Evolutionary conservation across 2,888 invertebrate species (phyloP).

Genomic region (Sinhomidia bicolor): DNA sequence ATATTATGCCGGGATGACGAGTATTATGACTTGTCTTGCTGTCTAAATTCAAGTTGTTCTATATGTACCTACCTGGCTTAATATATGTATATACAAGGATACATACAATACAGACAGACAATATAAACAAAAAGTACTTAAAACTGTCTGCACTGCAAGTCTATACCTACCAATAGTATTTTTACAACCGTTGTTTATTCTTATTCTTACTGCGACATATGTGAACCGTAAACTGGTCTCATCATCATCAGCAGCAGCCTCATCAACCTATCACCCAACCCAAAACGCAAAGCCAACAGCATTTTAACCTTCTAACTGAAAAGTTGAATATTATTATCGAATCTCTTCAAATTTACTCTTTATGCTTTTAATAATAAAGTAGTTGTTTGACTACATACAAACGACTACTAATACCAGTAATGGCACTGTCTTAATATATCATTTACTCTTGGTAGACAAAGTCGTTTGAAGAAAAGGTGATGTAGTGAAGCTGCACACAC

Average conservation of each 20-base stretch:
- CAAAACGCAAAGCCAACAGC: neutral
- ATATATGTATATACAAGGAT: neutral
- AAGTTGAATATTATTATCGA: neutral
- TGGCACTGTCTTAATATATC: slow-evolving; percentile 32
- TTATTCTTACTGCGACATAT: slow-evolving; percentile 50
- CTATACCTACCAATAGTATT: neutral
- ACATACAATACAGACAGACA: neutral
- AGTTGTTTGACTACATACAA: slow-evolving; percentile 29
- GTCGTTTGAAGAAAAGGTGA: neutral
- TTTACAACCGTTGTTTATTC: slow-evolving; percentile 21
- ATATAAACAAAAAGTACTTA: neutral
- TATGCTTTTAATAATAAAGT: slow-evolving; percentile 29
- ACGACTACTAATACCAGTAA: slow-evolving; percentile 20
- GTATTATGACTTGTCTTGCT: neutral
- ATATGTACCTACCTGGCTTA: neutral
- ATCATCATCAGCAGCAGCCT: neutral
- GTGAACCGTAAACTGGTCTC: slow-evolving; percentile 49
- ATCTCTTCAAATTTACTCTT: slow-evolving; percentile 16
- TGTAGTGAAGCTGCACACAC: neutral
- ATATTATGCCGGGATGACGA: slow-evolving; percentile 9
- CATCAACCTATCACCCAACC: slow-evolving; percentile 1
- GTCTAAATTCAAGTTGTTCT: neutral
- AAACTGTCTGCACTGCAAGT: neutral
- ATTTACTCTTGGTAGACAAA: neutral
- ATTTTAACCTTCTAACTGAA: neutral